Base-by-base conservation (phyloP, 2,113 vertebrate species). In the Embiotoca jacksoni region DNA sequence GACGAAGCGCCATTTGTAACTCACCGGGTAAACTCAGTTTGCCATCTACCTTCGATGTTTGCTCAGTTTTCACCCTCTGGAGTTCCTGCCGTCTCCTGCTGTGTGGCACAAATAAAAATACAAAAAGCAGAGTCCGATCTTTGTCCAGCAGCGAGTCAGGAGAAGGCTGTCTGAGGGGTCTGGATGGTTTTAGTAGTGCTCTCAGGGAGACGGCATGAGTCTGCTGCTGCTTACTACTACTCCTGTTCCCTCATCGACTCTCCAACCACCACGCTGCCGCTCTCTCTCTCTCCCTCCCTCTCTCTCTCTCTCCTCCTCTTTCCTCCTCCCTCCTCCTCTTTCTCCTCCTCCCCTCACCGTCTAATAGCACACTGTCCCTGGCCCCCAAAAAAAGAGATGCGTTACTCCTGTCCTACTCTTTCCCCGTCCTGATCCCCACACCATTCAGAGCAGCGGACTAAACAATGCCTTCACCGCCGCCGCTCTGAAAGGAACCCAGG, bases 401-500 rank as follows among this genome's bases (percentile, higher is more conserved):
- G 54, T 82, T 90, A 75, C 77, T 83, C 84, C 73, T 80, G 79
- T 77, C 60, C 85, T 79, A 58, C 36, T 3, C 78, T 86, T 89
- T 90, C 85, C 85, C 78, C 58, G 57, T 87, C 72, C 84, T 81
- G 88, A 88, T 91, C 88, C 87, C 92, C 60, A 84, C 81, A 88
- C 86, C 89, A 89, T 92, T 91, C 89, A 91, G 71, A 89, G 86
- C 83, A 75, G 87, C 58, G 88, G 79, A 84, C 93, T 69, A 87
- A 94, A 91, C 94, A 93, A 94, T 93, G 94, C 91, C 89, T 73
- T 81, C 63, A 79, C 92, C 92, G 92, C 85, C 92, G 90, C 83
- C 81, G 82, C 93, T 94, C 93, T 94, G 95, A 95, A 95, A 95
- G 92, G 92, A 95, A 90, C 93, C 92, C 92, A 90, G 89, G 94